Evolutionary conservation across 1,140 invertebrate genomes (phyloP), one percentile per base, ranked within the genome.

Genomic region (Yoshiicerus persimilis): DNA sequence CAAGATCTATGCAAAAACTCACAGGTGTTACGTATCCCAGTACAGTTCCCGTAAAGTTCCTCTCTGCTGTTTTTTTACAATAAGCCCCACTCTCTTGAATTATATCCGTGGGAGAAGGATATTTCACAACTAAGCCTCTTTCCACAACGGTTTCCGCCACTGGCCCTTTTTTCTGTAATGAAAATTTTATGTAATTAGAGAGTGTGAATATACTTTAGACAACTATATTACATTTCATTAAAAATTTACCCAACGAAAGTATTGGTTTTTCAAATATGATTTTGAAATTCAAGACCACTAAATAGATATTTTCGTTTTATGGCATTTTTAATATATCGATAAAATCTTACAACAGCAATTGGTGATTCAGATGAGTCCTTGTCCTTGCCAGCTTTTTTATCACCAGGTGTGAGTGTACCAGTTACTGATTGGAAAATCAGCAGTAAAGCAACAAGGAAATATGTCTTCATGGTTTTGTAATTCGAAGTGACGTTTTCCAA

Each of bases 21-120:
- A 98, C 97, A 36, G 97, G 97, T 85, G 97, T 98, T 62, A 98
- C 96, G 93, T 97, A 98, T 86, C 96, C 97, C 38, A 99, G 93
- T 30, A 96, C 95, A 20, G 95, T 93, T 32, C 95, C 95, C 88
- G 95, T 93, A 92, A 96, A 96, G 90, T 94, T 94, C 90, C 94
- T 94, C 0, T 93, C 90, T 5, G 93, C 93, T 9, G 95, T 95
- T 86, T 96, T 94, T 90, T 95, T 94, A 92, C 95, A 95, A 92
- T 96, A 97, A 0, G 94, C 93, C 62, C 94, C 94, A 93, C 96
- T 94, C 92, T 97, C 95, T 87, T 94, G 93, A 86, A 97, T 90
- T 88, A 98, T 96, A 89, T 97, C 96, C 91, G 94, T 94, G 16
- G 93, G 92, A 90, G 94, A 94, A 1, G 95, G 93, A 80, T 94